Conservation (phyloP, 1,140 invertebrate species). For the Drosophila persimilis region DNA sequence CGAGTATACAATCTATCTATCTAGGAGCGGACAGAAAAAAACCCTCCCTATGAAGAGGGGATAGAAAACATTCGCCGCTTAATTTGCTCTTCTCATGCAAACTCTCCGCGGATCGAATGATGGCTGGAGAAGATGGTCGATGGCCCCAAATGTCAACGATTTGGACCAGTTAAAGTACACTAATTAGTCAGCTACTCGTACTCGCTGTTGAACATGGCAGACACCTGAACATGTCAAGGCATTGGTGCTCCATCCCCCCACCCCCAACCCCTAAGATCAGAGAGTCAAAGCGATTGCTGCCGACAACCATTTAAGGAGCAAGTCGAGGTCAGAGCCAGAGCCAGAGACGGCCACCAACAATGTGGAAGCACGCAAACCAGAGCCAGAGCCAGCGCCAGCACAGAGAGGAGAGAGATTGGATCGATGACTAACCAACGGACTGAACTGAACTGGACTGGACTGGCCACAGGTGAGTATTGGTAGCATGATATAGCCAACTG, state of each 20-base stretch:
- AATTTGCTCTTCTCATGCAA: conserved; percentile 45
- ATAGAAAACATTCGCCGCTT: conserved; percentile 13
- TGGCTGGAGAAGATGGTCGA: conserved; percentile 14
- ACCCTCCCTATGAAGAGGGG: neutral
- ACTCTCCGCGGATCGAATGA: conserved; percentile 29
- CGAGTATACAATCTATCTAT: conserved; percentile 26
- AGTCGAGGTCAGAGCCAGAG: conserved; percentile 42
- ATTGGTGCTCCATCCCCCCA: conserved; percentile 35
- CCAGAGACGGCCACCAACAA: neutral
- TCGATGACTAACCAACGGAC: conserved; percentile 44
- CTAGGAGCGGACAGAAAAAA: neutral
- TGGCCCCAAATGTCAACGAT: conserved; percentile 53
- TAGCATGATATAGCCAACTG: conserved; percentile 38
- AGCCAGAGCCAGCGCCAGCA: conserved; percentile 17
- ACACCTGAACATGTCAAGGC: conserved; percentile 79
- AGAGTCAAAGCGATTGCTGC: conserved; percentile 55
- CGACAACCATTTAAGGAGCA: conserved; percentile 64
- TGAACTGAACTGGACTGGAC: conserved; percentile 12
- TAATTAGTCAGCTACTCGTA: conserved; percentile 60
- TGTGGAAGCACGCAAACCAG: conserved; percentile 29
- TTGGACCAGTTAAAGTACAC: conserved; percentile 51
- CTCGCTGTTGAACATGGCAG: conserved; percentile 14
- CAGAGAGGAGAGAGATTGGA: conserved; percentile 4
- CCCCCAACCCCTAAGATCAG: neutral
- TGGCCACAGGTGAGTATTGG: conserved; percentile 42